These are phyloP conservation scores for Eumacrocentrus americanus DNA, from an alignment of 2,888 invertebrate species.

Conservation along the genomic window DNA sequence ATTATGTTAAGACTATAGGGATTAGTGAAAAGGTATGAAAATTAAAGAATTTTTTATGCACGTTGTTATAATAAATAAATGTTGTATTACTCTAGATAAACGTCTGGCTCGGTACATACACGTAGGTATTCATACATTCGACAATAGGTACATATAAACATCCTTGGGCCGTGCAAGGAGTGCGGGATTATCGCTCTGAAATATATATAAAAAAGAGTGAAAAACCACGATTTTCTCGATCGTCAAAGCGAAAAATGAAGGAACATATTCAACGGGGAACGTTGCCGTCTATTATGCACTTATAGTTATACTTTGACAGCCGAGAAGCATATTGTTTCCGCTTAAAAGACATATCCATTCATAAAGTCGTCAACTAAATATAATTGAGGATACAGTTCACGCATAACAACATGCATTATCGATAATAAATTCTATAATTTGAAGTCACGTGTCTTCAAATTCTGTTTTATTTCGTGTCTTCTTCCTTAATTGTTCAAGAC, in stretches of 20 bases:
- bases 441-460: not conserved
- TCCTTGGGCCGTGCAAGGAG: constrained; percentile 42
- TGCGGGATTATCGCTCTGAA: constrained; percentile 35
- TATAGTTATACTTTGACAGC: not conserved
- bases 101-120: constrained; percentile 48
- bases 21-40: not conserved
- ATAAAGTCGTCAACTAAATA: not conserved
- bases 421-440: not conserved
- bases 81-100: constrained; percentile 47
- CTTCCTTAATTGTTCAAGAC: too few relatives aligned
- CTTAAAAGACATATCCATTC: not conserved
- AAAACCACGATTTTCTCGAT: constrained; percentile 5
- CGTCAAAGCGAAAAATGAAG: constrained; percentile 3
- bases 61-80: constrained; percentile 48
- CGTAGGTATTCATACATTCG: constrained; percentile 43
- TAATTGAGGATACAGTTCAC: not conserved
- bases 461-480: not conserved
- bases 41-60: constrained; percentile 8
- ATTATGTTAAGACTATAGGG: not conserved
- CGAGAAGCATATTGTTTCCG: not conserved
- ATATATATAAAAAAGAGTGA: constrained; percentile 36
- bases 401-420: not conserved
- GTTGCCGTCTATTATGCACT: not conserved
- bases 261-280: not conserved
- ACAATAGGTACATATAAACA: constrained; percentile 47